phyloP scores from a whole-genome alignment of 1,140 invertebrate species.

The Nasonia giraulti region DNA sequence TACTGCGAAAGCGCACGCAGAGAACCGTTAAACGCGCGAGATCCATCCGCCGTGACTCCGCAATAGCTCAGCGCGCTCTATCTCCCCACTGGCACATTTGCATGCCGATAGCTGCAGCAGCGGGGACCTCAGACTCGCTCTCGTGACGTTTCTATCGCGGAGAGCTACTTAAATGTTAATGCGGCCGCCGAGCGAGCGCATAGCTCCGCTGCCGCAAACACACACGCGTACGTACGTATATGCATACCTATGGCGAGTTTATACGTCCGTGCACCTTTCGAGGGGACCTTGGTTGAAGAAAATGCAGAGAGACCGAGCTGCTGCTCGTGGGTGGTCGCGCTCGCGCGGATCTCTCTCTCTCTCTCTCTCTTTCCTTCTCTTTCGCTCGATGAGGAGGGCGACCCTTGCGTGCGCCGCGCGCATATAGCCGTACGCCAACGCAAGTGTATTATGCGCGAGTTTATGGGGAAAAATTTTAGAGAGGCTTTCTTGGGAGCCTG shows the following conservation, averaged over 20 bases:
- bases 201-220: background rate
- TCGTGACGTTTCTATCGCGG: conserved; percentile 37
- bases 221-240: background rate
- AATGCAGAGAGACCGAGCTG: conserved; percentile 24
- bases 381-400: background rate
- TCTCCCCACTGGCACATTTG: conserved; percentile 15
- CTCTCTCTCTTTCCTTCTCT: background rate
- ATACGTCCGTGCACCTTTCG: background rate
- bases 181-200: background rate
- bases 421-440: conserved; percentile 18
- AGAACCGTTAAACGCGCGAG: background rate
- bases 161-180: conserved; percentile 43
- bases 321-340: conserved; percentile 54
- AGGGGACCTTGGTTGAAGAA: conserved; percentile 5
- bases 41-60: background rate
- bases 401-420: background rate
- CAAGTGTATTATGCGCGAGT: background rate
- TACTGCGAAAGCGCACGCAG: no score
- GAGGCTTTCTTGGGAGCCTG: background rate
- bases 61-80: background rate
- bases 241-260: background rate
- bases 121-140: background rate
- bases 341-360: background rate
- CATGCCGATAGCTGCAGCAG: conserved; percentile 13
- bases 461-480: conserved; percentile 1